Evolutionary conservation across 2,113 vertebrate species (phyloP), one percentile per base, ranked within the genome.

Genomic region (Nesospiza acunhae): DNA sequence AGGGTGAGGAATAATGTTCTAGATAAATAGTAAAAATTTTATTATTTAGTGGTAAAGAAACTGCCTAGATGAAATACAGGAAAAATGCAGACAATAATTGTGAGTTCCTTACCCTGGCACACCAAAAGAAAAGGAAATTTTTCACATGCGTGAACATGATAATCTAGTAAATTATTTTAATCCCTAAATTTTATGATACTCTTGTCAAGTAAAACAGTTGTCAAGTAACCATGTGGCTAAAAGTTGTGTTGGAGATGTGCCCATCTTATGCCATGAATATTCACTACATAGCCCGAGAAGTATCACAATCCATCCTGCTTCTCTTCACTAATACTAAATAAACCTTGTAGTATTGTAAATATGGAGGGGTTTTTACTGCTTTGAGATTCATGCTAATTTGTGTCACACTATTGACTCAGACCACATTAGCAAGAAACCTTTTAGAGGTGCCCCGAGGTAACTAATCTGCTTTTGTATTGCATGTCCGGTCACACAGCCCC

Each of bases 31-130:
- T 13, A 15, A 13, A n/a, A 58, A 19, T 31, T 87, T 63, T 55
- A 21, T 55, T 41, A 37, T 31, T 74, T 80, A 69, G 5, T 49
- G 39, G 63, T 53, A 55, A 2, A 83, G 56, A 85, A 85, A 69
- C 27, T 42, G 18, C 9, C 28, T 30, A n/a, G 78, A 69, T 2
- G 41, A 50, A 82, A 50, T 18, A 53, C 2, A 0, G 0, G 26
- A 39, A 85, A 88, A 95, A 89, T n/a, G 4, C 7, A 72, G 56
- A n/a, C 10, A 81, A 13, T 49, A 52, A 69, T 3, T 69, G 7
- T 63, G 41, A 76, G 11, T 53, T 87, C 46, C 23, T 75, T 78
- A 68, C 5, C 33, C 39, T 52, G 46, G 6, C 27, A 70, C 15
- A 77, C 5, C 15, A 49, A n/a, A 70, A 77, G 27, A 56, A 62